Base-by-base conservation (phyloP, 2,888 invertebrate genomes). In the Campopleginae sp. region DNA sequence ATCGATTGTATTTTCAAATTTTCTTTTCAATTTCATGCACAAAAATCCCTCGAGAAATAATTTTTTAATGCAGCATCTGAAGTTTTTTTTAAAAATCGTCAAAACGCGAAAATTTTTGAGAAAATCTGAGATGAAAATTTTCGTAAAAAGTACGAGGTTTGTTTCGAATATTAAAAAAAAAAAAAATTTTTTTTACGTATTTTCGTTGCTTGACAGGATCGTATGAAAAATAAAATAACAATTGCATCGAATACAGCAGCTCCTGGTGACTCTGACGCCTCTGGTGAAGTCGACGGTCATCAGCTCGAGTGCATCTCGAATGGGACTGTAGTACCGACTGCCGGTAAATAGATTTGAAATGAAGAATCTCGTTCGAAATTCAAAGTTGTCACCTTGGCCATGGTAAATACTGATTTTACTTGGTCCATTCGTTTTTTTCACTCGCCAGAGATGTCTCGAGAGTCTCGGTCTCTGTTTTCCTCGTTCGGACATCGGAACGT, bases 231-330 rank as follows among this genome's bases (percentile, higher is more conserved):
- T 58, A 14, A 27, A 14, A 58, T 58, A 58, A 58, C 12, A 66
- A 23, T 66, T 14, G 7, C 44, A 3, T 5, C 14, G 10, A 23
- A 54, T 54, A 14, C 23, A 66, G 2, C 46, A 7, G 4, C 8
- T 33, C 19, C 33, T 19, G 8, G 17, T 27, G 68, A 68, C 27
- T 19, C 46, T 19, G 51, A 51, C 71, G 71, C 71, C 71, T 48
- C 71, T 71, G 33, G 71, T 12, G 51, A 33, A 19, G 51, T 51
- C 33, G n/a, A 12, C 19, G 14, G n/a, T 71, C 19, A 71, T 33
- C 31, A 51, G 19, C 46, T 48, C 51, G 51, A n/a, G n/a, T 19
- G 38, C n/a, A 19, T 51, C 51, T 51, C 71, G 51, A 33, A 33
- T 33, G 6, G 19, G 19, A 71, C 48, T 19, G 10, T 33, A 5